Evolutionary conservation across 2,888 invertebrate genomes (phyloP).

Genomic region (Drosophila histrio): DNA sequence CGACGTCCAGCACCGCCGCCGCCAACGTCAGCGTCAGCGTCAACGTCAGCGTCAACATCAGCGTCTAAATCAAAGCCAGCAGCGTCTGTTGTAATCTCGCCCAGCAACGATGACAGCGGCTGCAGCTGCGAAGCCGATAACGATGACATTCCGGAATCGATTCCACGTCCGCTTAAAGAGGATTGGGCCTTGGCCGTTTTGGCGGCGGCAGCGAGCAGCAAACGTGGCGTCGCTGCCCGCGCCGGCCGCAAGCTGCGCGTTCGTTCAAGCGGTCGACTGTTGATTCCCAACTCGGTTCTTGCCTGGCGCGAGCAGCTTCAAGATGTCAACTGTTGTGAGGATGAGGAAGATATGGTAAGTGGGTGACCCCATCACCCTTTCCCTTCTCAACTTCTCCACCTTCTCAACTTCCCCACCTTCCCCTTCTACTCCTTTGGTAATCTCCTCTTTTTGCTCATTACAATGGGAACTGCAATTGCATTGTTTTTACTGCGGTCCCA

Average conservation of each 20-base stretch:
- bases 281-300: conserved; percentile 78
- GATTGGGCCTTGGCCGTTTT: conserved; percentile 66
- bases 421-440: background rate
- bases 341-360: conserved; percentile 85
- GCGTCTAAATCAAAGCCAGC: background rate
- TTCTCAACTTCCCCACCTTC: background rate
- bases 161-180: conserved; percentile 56
- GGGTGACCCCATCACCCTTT: background rate
- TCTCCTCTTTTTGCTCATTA: background rate
- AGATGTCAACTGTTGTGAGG: conserved; percentile 82
- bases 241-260: conserved; percentile 62
- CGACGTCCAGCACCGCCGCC: conserved; percentile 40
- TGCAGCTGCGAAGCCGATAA: conserved; percentile 64
- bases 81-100: conserved; percentile 1
- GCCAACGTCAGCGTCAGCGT: background rate
- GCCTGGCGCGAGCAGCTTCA: conserved; percentile 83
- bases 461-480: conserved; percentile 46
- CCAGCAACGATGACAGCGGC: conserved; percentile 62
- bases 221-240: conserved; percentile 54
- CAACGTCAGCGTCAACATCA: background rate
- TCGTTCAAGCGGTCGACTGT: conserved; percentile 53
- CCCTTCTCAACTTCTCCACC: background rate
- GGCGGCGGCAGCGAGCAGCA: conserved; percentile 50
- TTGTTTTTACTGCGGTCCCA: conserved; percentile 39
- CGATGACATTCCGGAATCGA: conserved; percentile 28